Evolutionary conservation across 1,140 invertebrate species (phyloP), one percentile per base, ranked within the genome.

Genomic region (honey bee (Apis mellifera)): DNA sequence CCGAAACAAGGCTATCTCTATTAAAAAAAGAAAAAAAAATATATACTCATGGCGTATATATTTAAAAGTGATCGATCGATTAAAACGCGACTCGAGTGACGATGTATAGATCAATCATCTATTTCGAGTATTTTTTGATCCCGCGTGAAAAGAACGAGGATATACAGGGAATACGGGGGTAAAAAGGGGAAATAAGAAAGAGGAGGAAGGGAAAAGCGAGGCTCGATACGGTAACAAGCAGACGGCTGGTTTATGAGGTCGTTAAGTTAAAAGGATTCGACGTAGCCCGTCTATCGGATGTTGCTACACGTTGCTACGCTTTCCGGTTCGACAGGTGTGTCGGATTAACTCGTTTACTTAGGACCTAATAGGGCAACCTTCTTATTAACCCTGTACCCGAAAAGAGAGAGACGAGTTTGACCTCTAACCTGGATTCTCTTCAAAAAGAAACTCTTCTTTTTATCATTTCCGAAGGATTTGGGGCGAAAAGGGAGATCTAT

Each of bases 241-340:
- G 69, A 84, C 85, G 74, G 50, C 64, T 76, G 78, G 62, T 86
- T 89, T 89, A 88, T 77, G 84, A 78, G 85, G 77, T 85, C 84
- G 80, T 89, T 85, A 88, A 71, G 75, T 88, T 88, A 66, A 87
- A 87, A 84, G 76, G 72, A 72, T 62, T 64, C 77, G 42, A 76
- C 60, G 60, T 69, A 62, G 71, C 64, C 54, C 72, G 75, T 70
- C 71, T 70, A 77, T 69, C 64, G 59, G 66, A 60, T 76, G 77
- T 76, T 81, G 84, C 59, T 65, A 9, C 65, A 48, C 70, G 78
- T 68, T 59, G 82, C 64, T 57, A 70, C 64, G 50, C 74, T 82
- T 85, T 78, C 69, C 64, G 42, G 71, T 80, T 80, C 59, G 73
- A 76, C 78, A 86, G 73, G 73, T 80, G 78, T 85, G 73, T 54